A percentile compares a stretch with the other conserved stretches of the same genome.
phyloP scores from a whole-genome alignment of 2,797 vertebrate species.

The Alfaro cultratus region DNA sequence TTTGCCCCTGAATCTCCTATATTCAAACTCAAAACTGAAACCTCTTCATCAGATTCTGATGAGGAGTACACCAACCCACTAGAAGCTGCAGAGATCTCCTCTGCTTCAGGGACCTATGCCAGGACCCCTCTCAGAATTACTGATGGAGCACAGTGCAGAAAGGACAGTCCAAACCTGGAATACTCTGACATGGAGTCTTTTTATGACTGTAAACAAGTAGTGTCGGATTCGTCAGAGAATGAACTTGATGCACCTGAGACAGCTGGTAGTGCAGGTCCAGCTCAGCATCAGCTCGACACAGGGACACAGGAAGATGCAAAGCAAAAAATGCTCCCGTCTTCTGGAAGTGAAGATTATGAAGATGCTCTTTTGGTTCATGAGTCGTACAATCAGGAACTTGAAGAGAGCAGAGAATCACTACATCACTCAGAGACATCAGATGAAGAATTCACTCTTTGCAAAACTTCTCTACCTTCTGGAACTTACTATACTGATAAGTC shows the following conservation, averaged over 20 bases:
- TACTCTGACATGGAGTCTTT: constrained; percentile 71
- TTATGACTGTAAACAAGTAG: constrained; percentile 76
- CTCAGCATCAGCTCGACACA: constrained; percentile 7
- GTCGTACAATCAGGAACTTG: constrained; percentile 33
- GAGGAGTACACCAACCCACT: constrained; percentile 53
- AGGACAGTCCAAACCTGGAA: constrained; percentile 46
- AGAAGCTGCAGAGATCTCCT: constrained; percentile 32
- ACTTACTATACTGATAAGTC: constrained; percentile 73
- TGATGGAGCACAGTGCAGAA: constrained; percentile 21
- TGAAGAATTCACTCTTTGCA: constrained; percentile 70
- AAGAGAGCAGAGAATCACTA: constrained; percentile 44
- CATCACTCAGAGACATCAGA: constrained; percentile 47
- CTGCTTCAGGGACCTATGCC: constrained; percentile 4
- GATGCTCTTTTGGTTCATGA: constrained; percentile 81
- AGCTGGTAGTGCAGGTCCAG: constrained; percentile 2
- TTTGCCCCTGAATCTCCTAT: constrained; percentile 28
- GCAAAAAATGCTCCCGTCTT: constrained; percentile 54
- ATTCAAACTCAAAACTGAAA: constrained; percentile 39
- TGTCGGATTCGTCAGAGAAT: constrained; percentile 71
- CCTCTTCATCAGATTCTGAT: constrained; percentile 47
- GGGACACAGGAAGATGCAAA: constrained; percentile 25
- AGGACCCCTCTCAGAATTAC: constrained; percentile 26
- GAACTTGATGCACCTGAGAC: constrained; percentile 55
- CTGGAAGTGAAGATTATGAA: constrained; percentile 75
- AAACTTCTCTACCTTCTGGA: constrained; percentile 76